These are phyloP conservation scores for Caenorhabditis afra DNA, from an alignment of 2,888 invertebrate genomes.

Conservation along the genomic window DNA sequence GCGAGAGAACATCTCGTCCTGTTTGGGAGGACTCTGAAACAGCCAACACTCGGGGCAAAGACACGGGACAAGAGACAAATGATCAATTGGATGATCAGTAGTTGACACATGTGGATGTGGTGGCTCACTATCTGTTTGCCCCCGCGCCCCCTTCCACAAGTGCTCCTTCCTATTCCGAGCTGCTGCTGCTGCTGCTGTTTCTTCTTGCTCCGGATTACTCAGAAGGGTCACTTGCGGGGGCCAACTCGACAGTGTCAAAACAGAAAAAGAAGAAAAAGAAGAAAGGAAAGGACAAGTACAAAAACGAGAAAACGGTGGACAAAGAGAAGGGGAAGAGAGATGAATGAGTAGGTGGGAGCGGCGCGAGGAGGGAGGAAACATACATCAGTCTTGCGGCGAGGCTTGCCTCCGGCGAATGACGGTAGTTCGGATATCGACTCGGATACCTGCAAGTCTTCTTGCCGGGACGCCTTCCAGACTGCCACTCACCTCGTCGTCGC, in stretches of 20 bases:
- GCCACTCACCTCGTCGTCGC: conserved; percentile 60
- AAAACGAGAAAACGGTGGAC: conserved; percentile 30
- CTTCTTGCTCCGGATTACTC: conserved; percentile 17
- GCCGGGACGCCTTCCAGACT: not conserved
- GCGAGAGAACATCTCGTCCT: conserved; percentile 62
- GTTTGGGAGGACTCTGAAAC: conserved; percentile 59
- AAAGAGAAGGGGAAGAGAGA: conserved; percentile 17
- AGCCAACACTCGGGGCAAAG: conserved; percentile 10
- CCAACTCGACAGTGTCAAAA: conserved; percentile 33
- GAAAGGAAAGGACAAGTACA: conserved; percentile 10
- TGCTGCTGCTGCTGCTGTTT: conserved; percentile 1
- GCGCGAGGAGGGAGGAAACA: conserved; percentile 40
- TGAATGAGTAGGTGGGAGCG: conserved; percentile 36
- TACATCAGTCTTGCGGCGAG: conserved; percentile 60
- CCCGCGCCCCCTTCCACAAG: conserved; percentile 21
- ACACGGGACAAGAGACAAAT: conserved; percentile 26
- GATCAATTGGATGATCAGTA: conserved; percentile 55
- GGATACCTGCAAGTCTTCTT: conserved; percentile 66
- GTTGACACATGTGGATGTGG: conserved; percentile 46
- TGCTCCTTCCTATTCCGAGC: conserved; percentile 18
- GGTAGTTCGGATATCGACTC: conserved; percentile 80
- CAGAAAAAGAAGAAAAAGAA: conserved; percentile 25
- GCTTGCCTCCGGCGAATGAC: conserved; percentile 71
- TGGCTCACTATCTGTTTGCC: conserved; percentile 57
- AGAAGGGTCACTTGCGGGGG: conserved; percentile 51